Evolutionary conservation across 2,113 vertebrate genomes (phyloP).

Genomic region (Sapayoa aenigma): DNA sequence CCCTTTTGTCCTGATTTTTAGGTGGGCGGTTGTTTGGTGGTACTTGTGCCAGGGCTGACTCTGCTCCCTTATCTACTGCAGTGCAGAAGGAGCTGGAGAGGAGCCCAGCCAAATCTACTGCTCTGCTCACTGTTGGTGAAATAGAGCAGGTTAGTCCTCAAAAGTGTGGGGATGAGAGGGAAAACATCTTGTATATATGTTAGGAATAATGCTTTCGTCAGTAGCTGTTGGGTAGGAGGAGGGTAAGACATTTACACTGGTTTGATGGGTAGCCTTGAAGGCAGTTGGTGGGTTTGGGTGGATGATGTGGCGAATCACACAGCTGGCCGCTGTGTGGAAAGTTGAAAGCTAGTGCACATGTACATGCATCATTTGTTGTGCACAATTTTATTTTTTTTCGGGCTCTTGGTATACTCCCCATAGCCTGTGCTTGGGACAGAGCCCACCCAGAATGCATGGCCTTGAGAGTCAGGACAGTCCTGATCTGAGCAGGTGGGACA

Average conservation of each 20-base stretch:
- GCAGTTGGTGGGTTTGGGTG: neutral
- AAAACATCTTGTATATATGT: fast-evolving
- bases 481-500: neutral
- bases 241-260: neutral
- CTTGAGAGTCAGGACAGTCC: neutral
- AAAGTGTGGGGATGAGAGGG: neutral
- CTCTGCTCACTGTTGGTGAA: neutral
- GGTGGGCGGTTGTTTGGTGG: neutral
- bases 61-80: neutral
- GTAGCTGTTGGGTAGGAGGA: neutral
- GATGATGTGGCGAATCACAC: fast-evolving
- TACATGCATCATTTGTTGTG: fast-evolving
- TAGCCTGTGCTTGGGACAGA: neutral
- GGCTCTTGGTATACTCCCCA: neutral
- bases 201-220: neutral
- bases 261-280: neutral
- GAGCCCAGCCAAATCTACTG: neutral
- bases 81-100: neutral
- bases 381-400: fast-evolving
- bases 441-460: fast-evolving
- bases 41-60: neutral
- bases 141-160: neutral
- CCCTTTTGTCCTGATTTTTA: neutral
- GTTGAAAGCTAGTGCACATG: neutral
- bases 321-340: neutral